Evolutionary conservation across 2,888 invertebrate genomes (phyloP).

Genomic region (Drosophila mayaguana): DNA sequence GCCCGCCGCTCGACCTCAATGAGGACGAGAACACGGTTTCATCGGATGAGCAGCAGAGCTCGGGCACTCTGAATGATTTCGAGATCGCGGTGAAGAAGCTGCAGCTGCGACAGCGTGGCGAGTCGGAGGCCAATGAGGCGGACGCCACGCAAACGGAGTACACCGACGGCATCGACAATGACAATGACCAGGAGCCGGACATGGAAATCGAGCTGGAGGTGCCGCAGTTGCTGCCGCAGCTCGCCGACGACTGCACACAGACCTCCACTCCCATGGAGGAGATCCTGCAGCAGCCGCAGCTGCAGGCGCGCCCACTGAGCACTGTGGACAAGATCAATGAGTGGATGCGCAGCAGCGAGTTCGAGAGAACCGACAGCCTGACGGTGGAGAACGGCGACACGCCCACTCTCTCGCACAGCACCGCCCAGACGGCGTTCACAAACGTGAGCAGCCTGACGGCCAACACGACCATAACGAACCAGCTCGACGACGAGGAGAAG

Average conservation of each 20-base stretch:
- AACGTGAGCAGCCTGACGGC: constrained; percentile 71
- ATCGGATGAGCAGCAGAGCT: constrained; percentile 77
- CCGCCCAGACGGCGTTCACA: constrained; percentile 71
- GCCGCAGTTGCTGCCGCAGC: constrained; percentile 71
- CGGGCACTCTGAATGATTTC: constrained; percentile 78
- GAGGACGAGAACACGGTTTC: constrained; percentile 75
- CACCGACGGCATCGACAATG: constrained; percentile 60
- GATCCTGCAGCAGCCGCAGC: constrained; percentile 69
- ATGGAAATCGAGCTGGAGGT: constrained; percentile 81
- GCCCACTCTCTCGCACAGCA: constrained; percentile 57
- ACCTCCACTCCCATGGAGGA: constrained; percentile 82
- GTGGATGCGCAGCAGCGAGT: constrained; percentile 84
- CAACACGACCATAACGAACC: constrained; percentile 73
- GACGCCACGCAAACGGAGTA: constrained; percentile 65
- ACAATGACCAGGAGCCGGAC: constrained; percentile 67
- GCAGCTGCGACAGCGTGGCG: constrained; percentile 61
- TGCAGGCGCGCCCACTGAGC: constrained; percentile 70
- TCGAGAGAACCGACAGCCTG: constrained; percentile 82
- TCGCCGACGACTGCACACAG: constrained; percentile 79
- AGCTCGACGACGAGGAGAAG: constrained; percentile 87
- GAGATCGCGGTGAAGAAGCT: constrained; percentile 71
- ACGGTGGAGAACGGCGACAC: constrained; percentile 79
- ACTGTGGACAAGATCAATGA: constrained; percentile 84
- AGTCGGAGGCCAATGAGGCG: constrained; percentile 76
- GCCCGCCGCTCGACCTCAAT: constrained; percentile 67